Percentiles rank a stretch among this genome's conserved stretches.
Evolutionary conservation across 2,888 invertebrate genomes (phyloP).

Genomic region (Cynaeus angustus): DNA sequence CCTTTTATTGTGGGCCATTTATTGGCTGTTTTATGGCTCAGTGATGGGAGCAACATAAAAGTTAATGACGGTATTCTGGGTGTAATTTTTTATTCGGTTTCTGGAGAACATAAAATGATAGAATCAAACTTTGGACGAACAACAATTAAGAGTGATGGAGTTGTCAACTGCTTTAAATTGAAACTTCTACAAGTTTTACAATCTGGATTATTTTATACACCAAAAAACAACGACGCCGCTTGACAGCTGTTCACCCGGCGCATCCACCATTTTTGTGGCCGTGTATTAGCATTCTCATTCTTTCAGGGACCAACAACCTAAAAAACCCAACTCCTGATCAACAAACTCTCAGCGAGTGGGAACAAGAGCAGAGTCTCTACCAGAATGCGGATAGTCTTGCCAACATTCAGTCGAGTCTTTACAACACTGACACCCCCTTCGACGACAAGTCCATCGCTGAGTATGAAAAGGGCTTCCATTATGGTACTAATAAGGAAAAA

Average conservation of each 20-base stretch:
- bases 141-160: no score
- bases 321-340: conserved; percentile 58
- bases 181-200: no score
- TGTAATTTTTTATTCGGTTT: no score
- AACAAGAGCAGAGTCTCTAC: conserved; percentile 54
- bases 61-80: not conserved
- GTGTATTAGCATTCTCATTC: no score
- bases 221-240: no score
- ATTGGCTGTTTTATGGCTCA: not conserved
- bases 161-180: no score
- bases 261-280: conserved; percentile 14
- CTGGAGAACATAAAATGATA: no score
- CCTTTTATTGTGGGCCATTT: conserved; percentile 1
- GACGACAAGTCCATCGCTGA: conserved; percentile 68
- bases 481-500: conserved; percentile 68
- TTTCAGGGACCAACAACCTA: conserved; percentile 55
- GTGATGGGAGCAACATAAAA: not conserved
- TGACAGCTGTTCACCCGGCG: no score
- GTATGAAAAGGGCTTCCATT: conserved; percentile 69
- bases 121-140: no score
- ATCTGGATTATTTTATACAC: no score
- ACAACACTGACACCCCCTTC: conserved; percentile 62
- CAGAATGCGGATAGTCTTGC: conserved; percentile 55
- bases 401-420: conserved; percentile 63
- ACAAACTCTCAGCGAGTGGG: conserved; percentile 59